Conservation (phyloP, 2,797 vertebrate species). For the Gambelia wislizenii region DNA sequence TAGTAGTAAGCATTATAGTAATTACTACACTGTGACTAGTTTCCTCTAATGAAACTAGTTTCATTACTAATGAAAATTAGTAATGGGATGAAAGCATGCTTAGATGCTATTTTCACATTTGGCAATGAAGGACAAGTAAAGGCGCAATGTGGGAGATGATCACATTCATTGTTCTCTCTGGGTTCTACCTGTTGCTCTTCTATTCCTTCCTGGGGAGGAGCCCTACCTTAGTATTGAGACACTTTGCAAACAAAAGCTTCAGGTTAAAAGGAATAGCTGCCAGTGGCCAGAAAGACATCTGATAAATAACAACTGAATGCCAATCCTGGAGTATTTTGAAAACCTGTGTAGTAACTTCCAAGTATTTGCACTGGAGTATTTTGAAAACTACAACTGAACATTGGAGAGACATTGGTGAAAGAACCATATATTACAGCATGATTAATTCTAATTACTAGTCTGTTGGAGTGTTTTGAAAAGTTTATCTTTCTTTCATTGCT, state of each 20-base stretch:
- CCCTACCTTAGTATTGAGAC: too few species aligned
- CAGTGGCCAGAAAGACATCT: not conserved
- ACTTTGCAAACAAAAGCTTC: not conserved
- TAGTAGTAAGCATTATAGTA: not conserved
- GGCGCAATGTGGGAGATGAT: not conserved
- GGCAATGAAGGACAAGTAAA: not conserved
- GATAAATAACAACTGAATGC: too few species aligned
- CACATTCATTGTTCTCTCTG: not conserved
- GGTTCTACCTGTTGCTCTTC: not conserved
- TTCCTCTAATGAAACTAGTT: too few species aligned
- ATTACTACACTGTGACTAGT: not conserved
- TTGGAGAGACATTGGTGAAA: too few species aligned
- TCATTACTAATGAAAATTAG: not conserved
- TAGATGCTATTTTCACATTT: not conserved
- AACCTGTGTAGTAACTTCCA: too few species aligned
- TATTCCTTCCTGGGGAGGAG: not conserved
- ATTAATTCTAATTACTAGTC: too few species aligned
- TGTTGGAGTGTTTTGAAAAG: too few species aligned
- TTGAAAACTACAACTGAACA: too few species aligned
- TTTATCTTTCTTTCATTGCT: too few species aligned
- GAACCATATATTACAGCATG: too few species aligned
- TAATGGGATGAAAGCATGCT: not conserved
- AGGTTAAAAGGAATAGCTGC: not conserved
- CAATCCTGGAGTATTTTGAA: too few species aligned
- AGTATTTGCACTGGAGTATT: too few species aligned